Evolutionary conservation across 2,888 invertebrate genomes (phyloP).

Genomic region (Epistrophella euchroma): DNA sequence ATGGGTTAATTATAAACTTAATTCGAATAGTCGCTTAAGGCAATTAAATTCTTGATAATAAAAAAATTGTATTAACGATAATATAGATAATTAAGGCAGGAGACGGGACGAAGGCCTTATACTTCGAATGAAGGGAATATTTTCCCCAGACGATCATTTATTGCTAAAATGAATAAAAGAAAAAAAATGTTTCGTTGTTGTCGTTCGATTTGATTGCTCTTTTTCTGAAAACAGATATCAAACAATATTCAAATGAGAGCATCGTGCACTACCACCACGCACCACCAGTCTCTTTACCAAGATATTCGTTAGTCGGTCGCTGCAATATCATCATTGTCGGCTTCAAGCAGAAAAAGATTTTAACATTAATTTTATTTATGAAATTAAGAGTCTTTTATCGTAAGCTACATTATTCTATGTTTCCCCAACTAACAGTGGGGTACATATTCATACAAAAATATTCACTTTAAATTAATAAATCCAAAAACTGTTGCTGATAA

Average conservation of each 20-base stretch:
- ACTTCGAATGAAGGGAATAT: not conserved
- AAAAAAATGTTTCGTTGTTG: constrained; percentile 20
- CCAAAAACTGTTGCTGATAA: too few relatives aligned
- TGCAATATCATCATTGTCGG: constrained; percentile 30
- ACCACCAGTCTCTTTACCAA: constrained; percentile 1
- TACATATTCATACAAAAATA: too few relatives aligned
- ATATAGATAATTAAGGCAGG: not conserved
- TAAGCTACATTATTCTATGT: constrained; percentile 23
- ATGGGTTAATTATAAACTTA: constrained; percentile 65
- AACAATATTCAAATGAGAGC: constrained; percentile 25
- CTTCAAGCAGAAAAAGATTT: constrained; percentile 51
- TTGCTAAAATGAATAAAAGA: constrained; percentile 5
- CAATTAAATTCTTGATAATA: constrained; percentile 63
- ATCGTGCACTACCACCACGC: too few relatives aligned
- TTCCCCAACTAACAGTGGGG: not conserved
- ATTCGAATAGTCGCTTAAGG: constrained; percentile 66
- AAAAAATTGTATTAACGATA: constrained; percentile 36
- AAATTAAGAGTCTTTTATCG: constrained; percentile 60
- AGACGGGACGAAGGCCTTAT: not conserved
- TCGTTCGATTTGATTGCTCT: not conserved
- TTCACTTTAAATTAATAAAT: too few relatives aligned
- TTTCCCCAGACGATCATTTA: not conserved
- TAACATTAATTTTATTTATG: constrained; percentile 72
- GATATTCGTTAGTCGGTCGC: constrained; percentile 17
- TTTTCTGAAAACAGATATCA: constrained; percentile 2